A percentile compares a stretch with the other conserved stretches of the same genome.
Conservation (phyloP, 2,888 invertebrate species). For the Noctua fimbriata region DNA sequence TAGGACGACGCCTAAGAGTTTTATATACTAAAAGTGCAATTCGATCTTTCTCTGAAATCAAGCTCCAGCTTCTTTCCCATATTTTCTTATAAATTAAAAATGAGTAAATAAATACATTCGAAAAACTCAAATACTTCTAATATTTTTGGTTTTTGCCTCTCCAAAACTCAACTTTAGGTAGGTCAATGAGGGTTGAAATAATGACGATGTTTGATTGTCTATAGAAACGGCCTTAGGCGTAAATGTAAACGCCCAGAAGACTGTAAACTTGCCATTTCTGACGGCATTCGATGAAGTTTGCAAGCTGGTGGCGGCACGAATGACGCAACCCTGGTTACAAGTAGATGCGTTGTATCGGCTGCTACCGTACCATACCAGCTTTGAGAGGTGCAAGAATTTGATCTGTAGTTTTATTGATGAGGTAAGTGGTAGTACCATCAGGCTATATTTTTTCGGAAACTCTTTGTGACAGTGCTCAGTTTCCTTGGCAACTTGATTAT, state of each 20-base stretch:
- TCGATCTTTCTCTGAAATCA: too few relatives aligned
- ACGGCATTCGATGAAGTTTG: constrained; percentile 67
- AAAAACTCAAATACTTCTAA: too few relatives aligned
- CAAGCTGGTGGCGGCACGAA: constrained; percentile 61
- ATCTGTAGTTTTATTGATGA: constrained; percentile 66
- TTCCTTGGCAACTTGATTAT: not conserved
- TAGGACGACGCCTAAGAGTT: too few relatives aligned
- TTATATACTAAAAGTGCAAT: too few relatives aligned
- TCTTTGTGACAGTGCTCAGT: not conserved
- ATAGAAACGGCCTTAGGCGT: constrained; percentile 74
- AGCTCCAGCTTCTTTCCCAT: too few relatives aligned
- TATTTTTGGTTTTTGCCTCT: too few relatives aligned
- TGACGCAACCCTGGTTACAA: constrained; percentile 73
- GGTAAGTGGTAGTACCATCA: constrained; percentile 45
- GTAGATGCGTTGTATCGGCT: constrained; percentile 65
- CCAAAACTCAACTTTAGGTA: not conserved
- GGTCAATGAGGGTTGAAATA: not conserved
- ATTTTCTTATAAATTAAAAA: too few relatives aligned
- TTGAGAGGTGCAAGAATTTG: constrained; percentile 45
- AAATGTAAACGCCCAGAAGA: constrained; percentile 63
- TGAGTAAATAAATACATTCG: too few relatives aligned
- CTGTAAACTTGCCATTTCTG: constrained; percentile 67
- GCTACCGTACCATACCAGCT: constrained; percentile 39
- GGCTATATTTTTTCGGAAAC: not conserved
- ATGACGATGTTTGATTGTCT: not conserved